Evolutionary conservation across 2,797 vertebrate species (phyloP), one percentile per base, ranked within the genome.

Genomic region (Acropternis orthonyx): DNA sequence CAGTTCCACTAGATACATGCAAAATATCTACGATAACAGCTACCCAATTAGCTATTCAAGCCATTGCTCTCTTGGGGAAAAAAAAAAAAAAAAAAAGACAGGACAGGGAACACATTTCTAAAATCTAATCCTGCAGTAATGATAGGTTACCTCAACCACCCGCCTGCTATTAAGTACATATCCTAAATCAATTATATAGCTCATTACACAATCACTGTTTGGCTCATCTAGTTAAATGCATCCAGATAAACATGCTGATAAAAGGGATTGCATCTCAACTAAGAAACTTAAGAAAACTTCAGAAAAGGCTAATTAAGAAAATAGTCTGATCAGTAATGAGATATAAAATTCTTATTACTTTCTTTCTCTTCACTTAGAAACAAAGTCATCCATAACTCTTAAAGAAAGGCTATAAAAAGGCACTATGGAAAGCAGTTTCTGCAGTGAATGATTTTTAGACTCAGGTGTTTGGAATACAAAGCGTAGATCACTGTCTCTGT

Each of bases 121-220:
- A 75, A 78, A 78, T 52, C 43, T 69, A 73, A 75, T 78, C 58
- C 67, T 71, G 37, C 22, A 67, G 55, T 69, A 87, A 69, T 88
- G 82, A 85, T 28, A 59, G 34, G 39, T 81, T 88, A 90, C 51
- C 61, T 79, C 77, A 71, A 37, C 62, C 59, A 95, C 83, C 80
- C 93, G 55, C 58, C 37, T 85, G 65, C 61, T 88, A 82, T 76
- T 73, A 92, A 82, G 56, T 61, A 37, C 23, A 43, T 66, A 63
- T 44, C 52, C 80, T 92, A 88, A 93, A 96, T 69, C 74, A 87
- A 76, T 95, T 93, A 63, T 51, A 69, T 7, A 75, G 67, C 51
- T 92, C 32, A 66, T 93, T 90, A 73, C 83, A 66, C 77, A 78
- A 39, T 58, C 71, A 59, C 22, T 43, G 4, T 39, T 84, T 22